Evolutionary conservation across 1,140 invertebrate species (phyloP).

Genomic region (Diabrotica virgifera): DNA sequence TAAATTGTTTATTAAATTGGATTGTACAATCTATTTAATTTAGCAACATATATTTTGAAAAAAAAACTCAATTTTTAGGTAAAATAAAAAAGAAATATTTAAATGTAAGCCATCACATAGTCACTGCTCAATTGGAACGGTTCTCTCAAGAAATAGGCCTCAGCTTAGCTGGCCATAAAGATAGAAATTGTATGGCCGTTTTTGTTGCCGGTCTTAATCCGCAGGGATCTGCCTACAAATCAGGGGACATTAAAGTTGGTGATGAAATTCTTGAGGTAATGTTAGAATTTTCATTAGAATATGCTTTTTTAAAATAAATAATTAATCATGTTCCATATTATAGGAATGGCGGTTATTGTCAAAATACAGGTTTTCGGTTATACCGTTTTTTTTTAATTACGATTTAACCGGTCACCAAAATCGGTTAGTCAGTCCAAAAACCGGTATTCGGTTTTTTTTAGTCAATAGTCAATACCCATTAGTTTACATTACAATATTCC

Average conservation of each 20-base stretch:
- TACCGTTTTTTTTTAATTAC: too few species aligned
- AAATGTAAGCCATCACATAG: slow-evolving; percentile 64
- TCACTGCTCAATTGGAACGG: slow-evolving; percentile 71
- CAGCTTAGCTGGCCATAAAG: slow-evolving; percentile 89
- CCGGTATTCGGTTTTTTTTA: too few species aligned
- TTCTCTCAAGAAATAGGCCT: slow-evolving; percentile 71
- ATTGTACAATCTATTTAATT: too few species aligned
- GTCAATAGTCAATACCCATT: too few species aligned
- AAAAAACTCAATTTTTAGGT: slow-evolving; percentile 56
- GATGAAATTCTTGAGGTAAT: slow-evolving; percentile 93
- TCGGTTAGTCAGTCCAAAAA: too few species aligned
- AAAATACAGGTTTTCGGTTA: too few species aligned
- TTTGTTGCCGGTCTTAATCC: slow-evolving; percentile 95
- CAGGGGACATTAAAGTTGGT: slow-evolving; percentile 79
- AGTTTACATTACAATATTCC: too few species aligned
- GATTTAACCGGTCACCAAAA: too few species aligned
- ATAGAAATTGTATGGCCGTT: slow-evolving; percentile 92
- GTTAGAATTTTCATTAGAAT: background rate
- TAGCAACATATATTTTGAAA: background rate
- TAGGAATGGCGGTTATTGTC: too few species aligned
- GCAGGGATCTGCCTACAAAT: slow-evolving; percentile 72
- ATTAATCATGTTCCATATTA: too few species aligned
- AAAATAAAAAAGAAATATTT: slow-evolving; percentile 91
- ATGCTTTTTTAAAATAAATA: too few species aligned
- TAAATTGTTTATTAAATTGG: too few species aligned